Conservation (phyloP, 2,113 vertebrate species). For the Callopanchax toddi region DNA sequence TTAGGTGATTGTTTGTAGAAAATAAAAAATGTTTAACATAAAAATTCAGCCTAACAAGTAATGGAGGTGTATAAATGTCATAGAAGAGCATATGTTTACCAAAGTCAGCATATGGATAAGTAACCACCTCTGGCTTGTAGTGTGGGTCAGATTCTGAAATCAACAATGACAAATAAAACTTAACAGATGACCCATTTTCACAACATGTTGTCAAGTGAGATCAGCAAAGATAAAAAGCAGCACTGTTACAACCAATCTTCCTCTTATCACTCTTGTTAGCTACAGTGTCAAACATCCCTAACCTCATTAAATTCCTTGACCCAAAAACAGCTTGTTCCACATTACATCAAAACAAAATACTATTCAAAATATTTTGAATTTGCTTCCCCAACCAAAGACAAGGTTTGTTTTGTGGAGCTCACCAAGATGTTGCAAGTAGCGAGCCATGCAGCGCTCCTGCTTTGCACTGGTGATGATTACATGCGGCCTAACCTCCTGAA, state of each 20-base stretch:
- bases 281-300: conserved; percentile 18
- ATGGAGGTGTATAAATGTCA: background rate
- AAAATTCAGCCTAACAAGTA: background rate
- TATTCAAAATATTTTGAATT: conserved; percentile 2
- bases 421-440: conserved; percentile 83
- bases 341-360: conserved; percentile 25
- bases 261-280: conserved; percentile 23
- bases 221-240: background rate
- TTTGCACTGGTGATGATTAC: conserved; percentile 92
- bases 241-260: conserved; percentile 8
- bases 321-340: conserved; percentile 34
- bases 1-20: background rate
- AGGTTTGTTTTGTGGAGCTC: conserved; percentile 31
- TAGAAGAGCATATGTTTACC: conserved; percentile 71
- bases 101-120: conserved; percentile 91
- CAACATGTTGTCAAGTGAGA: background rate
- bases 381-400: background rate
- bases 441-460: conserved; percentile 86
- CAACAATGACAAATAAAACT: conserved; percentile 1
- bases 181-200: background rate
- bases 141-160: conserved; percentile 73
- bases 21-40: background rate
- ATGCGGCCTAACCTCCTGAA: conserved; percentile 85
- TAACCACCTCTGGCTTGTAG: conserved; percentile 85
- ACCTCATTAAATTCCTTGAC: conserved; percentile 51